These are phyloP conservation scores for Cossypha dichroa DNA, from an alignment of 2,797 vertebrate genomes.

Conservation along the genomic window DNA sequence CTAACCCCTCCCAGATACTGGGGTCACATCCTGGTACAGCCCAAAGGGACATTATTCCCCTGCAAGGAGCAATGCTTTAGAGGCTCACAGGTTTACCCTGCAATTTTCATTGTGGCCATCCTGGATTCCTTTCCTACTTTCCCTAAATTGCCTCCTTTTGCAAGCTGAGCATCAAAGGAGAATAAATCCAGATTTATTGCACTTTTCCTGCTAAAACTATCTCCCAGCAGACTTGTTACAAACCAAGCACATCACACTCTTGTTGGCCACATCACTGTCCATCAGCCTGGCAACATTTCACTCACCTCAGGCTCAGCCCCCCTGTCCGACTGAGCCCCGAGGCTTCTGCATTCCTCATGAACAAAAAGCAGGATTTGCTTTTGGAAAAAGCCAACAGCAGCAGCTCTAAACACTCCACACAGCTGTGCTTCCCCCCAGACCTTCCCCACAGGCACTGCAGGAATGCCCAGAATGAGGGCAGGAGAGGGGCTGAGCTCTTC, in stretches of 20 bases:
- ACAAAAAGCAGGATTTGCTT: neutral
- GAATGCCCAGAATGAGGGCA: neutral
- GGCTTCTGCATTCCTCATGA: neutral
- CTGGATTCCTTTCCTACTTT: neutral
- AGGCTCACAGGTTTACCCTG: neutral
- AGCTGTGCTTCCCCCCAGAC: neutral
- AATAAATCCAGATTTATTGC: slow-evolving; percentile 24
- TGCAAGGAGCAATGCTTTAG: fast-evolving
- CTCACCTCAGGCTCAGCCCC: neutral
- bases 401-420: neutral
- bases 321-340: neutral
- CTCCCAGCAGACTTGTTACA: neutral
- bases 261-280: neutral
- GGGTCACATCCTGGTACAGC: no score
- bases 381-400: neutral
- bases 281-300: neutral
- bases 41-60: neutral
- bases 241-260: neutral
- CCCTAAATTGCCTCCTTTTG: neutral
- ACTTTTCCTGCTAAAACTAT: neutral
- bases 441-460: neutral
- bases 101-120: neutral
- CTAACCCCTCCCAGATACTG: neutral
- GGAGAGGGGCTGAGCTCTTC: neutral
- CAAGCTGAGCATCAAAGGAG: neutral